Percentiles rank a stretch among this genome's conserved stretches.
Conservation (phyloP, 2,888 invertebrate species). For the Nomada fabriciana region DNA sequence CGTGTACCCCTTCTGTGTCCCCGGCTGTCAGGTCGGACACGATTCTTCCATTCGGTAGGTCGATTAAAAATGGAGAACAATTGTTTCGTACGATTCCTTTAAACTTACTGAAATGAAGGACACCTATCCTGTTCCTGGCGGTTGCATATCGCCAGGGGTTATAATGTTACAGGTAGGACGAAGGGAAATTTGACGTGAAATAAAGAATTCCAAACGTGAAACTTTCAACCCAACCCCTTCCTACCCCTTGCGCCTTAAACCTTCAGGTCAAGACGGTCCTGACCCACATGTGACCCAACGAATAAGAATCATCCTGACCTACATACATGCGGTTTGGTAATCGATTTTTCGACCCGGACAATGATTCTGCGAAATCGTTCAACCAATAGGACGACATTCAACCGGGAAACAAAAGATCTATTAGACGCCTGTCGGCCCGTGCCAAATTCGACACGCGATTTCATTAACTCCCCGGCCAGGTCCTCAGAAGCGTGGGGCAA, state of each 20-base stretch:
- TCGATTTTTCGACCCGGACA: not conserved
- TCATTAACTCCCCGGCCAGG: slow-evolving; percentile 13
- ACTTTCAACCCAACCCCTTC: not conserved
- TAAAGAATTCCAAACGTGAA: not conserved
- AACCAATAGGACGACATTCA: not conserved
- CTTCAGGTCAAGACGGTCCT: slow-evolving; percentile 10
- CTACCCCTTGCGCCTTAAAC: not conserved
- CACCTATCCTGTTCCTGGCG: too few relatives aligned
- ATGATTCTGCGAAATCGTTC: not conserved
- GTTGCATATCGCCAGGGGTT: too few relatives aligned
- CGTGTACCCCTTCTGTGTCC: slow-evolving; percentile 19
- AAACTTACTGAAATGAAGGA: too few relatives aligned
- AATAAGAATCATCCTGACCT: slow-evolving; percentile 25
- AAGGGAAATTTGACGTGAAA: too few relatives aligned
- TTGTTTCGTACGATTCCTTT: not conserved
- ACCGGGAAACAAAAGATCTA: not conserved
- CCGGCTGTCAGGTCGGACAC: not conserved
- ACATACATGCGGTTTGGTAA: not conserved
- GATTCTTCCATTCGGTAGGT: slow-evolving; percentile 11
- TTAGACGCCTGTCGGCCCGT: not conserved
- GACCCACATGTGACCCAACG: slow-evolving; percentile 13
- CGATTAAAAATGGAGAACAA: not conserved
- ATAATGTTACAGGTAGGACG: too few relatives aligned
- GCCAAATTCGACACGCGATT: slow-evolving; percentile 1
- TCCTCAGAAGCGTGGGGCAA: slow-evolving; percentile 1